These are phyloP conservation scores for Hipposideros armiger DNA, from an alignment of 2,113 vertebrate genomes.

Conservation along the genomic window DNA sequence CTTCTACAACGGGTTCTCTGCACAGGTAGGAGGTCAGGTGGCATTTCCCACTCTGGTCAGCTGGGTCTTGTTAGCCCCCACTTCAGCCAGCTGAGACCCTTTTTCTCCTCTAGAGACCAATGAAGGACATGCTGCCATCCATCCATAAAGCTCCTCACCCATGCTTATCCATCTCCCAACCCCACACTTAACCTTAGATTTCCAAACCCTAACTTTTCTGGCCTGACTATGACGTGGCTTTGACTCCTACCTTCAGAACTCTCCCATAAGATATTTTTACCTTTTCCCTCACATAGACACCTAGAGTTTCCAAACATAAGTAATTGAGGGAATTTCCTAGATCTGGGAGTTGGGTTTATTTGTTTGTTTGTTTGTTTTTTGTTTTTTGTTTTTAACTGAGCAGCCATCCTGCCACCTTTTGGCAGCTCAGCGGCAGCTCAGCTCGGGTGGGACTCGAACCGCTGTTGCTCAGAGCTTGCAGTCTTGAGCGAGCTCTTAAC, in stretches of 20 bases:
- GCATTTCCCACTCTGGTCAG: neutral
- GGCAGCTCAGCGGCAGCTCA: no score
- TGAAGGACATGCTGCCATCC: neutral
- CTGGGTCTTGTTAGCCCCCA: neutral
- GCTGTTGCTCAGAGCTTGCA: no score
- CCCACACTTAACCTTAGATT: neutral
- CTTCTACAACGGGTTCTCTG: slow-evolving; percentile 97
- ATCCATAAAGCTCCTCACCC: neutral
- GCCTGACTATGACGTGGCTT: neutral
- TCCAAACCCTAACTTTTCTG: neutral
- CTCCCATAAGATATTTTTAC: neutral
- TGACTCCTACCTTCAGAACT: neutral
- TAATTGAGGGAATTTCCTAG: neutral
- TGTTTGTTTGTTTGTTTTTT: no score
- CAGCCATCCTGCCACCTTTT: no score
- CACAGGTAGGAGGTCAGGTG: slow-evolving; percentile 90
- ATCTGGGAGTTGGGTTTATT: neutral
- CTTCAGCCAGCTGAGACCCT: neutral
- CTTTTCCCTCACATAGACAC: slow-evolving; percentile 12
- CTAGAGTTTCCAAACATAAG: slow-evolving; percentile 20
- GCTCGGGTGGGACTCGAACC: no score
- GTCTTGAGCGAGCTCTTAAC: no score
- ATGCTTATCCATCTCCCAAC: neutral
- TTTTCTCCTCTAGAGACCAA: neutral
- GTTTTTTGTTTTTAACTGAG: neutral